These are phyloP conservation scores for Diadumene lineata DNA, from an alignment of 92 coral and sea anemone species.

Conservation along the genomic window DNA sequence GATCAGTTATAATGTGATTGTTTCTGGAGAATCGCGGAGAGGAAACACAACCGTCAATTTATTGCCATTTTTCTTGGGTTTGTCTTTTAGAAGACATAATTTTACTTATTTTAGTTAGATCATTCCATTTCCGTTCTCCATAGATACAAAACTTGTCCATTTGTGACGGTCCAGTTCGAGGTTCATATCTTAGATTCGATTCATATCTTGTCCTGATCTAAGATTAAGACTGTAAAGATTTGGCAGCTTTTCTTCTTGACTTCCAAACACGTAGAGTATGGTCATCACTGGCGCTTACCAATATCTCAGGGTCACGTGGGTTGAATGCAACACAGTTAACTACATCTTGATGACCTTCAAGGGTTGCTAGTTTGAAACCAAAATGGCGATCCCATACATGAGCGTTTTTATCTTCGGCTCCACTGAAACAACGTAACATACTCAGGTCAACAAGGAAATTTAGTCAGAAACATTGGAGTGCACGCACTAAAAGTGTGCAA, in stretches of 20 bases:
- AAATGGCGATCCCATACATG: constrained; percentile 88
- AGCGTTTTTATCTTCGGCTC: constrained; percentile 73
- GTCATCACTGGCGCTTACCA: constrained; percentile 87
- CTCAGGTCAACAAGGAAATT: no score
- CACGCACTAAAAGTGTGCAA: no score
- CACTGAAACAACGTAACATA: no score
- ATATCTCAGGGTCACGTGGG: constrained; percentile 69
- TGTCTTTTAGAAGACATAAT: no score
- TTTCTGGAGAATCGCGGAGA: no score
- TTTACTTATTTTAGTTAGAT: no score
- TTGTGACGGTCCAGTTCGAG: background rate
- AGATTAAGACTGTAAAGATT: background rate
- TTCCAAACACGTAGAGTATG: constrained; percentile 80
- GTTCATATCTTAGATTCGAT: background rate
- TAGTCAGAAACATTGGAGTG: no score
- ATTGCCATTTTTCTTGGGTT: no score
- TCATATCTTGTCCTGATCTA: background rate
- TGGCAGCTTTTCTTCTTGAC: constrained; percentile 53
- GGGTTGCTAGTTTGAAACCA: constrained; percentile 74
- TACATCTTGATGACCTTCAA: constrained; percentile 67
- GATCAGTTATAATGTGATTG: no score
- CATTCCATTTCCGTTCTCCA: no score
- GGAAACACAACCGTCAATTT: no score
- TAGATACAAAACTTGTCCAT: no score
- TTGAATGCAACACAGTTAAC: constrained; percentile 83